Evolutionary conservation across 2,888 invertebrate genomes (phyloP).

Genomic region (Drosophila mercatorum): DNA sequence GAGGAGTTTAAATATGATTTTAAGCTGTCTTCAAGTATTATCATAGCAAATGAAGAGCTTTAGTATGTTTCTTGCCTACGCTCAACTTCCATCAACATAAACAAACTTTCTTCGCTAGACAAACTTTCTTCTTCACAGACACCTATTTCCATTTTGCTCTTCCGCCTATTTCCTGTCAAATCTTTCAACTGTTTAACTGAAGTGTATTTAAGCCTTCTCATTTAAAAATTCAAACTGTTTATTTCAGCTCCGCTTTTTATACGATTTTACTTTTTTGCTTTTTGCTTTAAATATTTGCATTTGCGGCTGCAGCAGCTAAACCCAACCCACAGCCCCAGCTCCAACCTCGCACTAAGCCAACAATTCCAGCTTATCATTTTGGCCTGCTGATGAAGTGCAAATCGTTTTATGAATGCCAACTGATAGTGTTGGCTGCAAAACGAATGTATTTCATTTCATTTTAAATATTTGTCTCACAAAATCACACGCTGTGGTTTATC

Average conservation of each 20-base stretch:
- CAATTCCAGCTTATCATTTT: constrained; percentile 18
- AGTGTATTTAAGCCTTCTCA: background rate
- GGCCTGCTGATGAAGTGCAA: constrained; percentile 47
- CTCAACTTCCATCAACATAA: background rate
- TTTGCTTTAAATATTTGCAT: constrained; percentile 68
- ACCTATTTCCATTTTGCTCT: background rate
- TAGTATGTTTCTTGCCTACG: background rate
- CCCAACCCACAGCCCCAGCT: background rate
- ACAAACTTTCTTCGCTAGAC: too few species aligned
- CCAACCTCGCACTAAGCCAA: background rate
- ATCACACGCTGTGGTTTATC: constrained; percentile 55
- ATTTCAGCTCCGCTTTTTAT: too few species aligned
- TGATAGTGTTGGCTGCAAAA: constrained; percentile 26
- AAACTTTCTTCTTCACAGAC: too few species aligned
- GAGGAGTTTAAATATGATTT: background rate
- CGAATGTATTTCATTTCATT: constrained; percentile 28
- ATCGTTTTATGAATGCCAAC: constrained; percentile 48
- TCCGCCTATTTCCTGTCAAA: background rate
- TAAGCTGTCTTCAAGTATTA: too few species aligned
- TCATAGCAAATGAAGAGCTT: background rate
- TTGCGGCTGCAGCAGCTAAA: constrained; percentile 42
- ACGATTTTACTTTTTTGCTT: constrained; percentile 25
- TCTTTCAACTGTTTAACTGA: background rate
- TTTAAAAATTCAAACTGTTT: background rate
- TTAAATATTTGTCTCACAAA: constrained; percentile 62